phyloP scores from a whole-genome alignment of 2,797 vertebrate species.

The Hirundo rustica region DNA sequence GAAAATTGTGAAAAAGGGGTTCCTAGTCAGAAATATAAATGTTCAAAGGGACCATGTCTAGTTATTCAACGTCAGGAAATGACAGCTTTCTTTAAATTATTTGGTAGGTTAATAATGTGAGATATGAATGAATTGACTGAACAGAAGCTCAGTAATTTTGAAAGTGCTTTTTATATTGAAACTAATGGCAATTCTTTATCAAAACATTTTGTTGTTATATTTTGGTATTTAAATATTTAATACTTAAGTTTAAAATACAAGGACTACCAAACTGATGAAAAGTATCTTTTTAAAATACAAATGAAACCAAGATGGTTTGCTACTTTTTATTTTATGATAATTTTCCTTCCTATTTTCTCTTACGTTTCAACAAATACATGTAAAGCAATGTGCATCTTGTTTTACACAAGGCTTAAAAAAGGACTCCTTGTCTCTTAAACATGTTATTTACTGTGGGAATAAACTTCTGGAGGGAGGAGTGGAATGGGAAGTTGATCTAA shows the following conservation, averaged over 20 bases:
- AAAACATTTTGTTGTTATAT: not conserved
- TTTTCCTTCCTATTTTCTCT: not conserved
- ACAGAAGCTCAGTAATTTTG: not conserved
- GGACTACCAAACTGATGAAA: not conserved
- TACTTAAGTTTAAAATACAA: not conserved
- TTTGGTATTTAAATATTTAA: not conserved
- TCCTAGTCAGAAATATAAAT: slow-evolving; percentile 59
- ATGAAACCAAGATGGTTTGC: not conserved
- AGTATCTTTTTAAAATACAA: not conserved
- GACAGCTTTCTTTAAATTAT: slow-evolving; percentile 89
- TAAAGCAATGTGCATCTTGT: not conserved
- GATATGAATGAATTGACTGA: not conserved
- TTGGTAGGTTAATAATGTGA: slow-evolving; percentile 80
- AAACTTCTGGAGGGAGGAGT: not conserved
- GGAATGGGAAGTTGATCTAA: not conserved
- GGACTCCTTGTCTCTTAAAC: not conserved
- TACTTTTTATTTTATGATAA: not conserved
- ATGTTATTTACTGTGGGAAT: not conserved
- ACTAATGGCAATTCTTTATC: not conserved
- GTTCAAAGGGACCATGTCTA: slow-evolving; percentile 72
- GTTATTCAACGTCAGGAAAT: slow-evolving; percentile 90
- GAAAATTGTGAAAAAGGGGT: slow-evolving; percentile 56
- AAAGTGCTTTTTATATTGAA: not conserved
- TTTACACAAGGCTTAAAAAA: not conserved
- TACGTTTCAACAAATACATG: not conserved